Evolutionary conservation across 2,797 vertebrate genomes (phyloP).

Genomic region (Notamacropus eugenii): DNA sequence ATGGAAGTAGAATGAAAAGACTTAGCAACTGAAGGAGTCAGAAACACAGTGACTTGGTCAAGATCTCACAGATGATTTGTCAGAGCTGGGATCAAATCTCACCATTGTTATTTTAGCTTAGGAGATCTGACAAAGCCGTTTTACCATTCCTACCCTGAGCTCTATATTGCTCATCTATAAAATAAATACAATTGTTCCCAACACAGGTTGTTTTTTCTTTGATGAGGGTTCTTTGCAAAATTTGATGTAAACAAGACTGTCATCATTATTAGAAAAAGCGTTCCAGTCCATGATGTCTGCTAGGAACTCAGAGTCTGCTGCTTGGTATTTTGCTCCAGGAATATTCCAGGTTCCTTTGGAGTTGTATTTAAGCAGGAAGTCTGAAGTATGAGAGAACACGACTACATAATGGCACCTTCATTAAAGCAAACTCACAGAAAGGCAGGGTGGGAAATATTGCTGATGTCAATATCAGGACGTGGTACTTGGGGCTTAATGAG

Average conservation of each 20-base stretch:
- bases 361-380: slow-evolving; percentile 57
- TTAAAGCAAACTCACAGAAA: slow-evolving; percentile 57
- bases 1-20: background rate
- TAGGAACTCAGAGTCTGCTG: slow-evolving; percentile 42
- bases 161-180: background rate
- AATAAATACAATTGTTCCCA: background rate
- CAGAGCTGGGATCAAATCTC: background rate
- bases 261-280: background rate
- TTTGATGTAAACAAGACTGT: slow-evolving; percentile 31
- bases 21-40: background rate
- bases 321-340: slow-evolving; percentile 47
- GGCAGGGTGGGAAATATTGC: background rate
- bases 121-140: background rate
- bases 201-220: background rate
- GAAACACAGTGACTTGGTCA: background rate
- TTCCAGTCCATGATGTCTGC: slow-evolving; percentile 50
- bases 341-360: slow-evolving; percentile 64
- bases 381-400: slow-evolving; percentile 57
- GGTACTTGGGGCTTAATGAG: slow-evolving; percentile 63
- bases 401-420: slow-evolving; percentile 70
- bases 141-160: background rate
- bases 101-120: background rate
- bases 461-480: slow-evolving; percentile 68
- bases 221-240: background rate
- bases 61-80: background rate